A percentile compares a stretch with the other conserved stretches of the same genome.
These are phyloP conservation scores for Artibeus jamaicensis DNA, from an alignment of 2,797 vertebrate genomes.

Conservation along the genomic window DNA sequence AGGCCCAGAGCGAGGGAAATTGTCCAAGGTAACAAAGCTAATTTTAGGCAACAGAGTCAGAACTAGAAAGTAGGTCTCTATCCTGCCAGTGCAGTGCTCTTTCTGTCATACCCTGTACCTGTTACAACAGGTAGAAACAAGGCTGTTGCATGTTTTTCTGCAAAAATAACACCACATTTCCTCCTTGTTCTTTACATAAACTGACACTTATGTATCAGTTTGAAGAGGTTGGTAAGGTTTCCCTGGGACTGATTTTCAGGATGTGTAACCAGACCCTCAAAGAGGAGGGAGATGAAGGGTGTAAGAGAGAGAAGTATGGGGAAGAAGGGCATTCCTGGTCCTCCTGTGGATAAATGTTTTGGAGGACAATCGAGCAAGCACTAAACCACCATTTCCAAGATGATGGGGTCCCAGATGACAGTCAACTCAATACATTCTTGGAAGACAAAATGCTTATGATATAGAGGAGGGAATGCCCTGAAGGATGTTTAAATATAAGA, in stretches of 20 bases:
- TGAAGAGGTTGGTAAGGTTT: not conserved
- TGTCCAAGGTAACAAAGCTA: not conserved
- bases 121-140: not conserved
- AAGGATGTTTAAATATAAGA: not conserved
- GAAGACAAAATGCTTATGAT: not conserved
- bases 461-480: rapidly evolving
- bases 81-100: not conserved
- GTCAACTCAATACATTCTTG: not conserved
- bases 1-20: not conserved
- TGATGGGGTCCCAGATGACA: not conserved
- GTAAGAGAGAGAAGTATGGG: not conserved
- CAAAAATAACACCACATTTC: not conserved
- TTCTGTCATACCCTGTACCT: not conserved
- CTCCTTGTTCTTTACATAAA: not conserved
- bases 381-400: not conserved
- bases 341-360: not conserved
- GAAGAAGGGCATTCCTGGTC: not conserved
- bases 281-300: not conserved
- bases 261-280: not conserved
- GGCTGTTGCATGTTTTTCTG: not conserved
- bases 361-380: not conserved
- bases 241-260: not conserved
- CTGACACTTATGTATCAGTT: not conserved
- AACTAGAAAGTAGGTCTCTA: not conserved
- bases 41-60: not conserved